A percentile compares a stretch with the other conserved stretches of the same genome.
Evolutionary conservation across 2,888 invertebrate species (phyloP).

Genomic region (Orchestes rusci): DNA sequence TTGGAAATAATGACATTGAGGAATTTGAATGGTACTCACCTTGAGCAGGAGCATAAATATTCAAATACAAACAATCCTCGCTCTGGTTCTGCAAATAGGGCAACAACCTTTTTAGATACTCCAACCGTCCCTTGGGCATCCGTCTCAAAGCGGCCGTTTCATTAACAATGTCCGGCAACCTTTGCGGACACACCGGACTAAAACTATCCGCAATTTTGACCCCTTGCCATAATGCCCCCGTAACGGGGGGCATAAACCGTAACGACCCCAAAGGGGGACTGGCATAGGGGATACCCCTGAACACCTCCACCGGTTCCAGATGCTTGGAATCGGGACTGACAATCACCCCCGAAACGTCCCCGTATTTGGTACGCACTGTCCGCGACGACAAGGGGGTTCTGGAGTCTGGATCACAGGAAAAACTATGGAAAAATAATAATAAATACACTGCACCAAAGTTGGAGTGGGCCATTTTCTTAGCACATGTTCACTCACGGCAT

Average conservation of each 20-base stretch:
- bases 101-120: slow-evolving; percentile 79
- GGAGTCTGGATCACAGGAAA: slow-evolving; percentile 33
- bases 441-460: slow-evolving; percentile 14
- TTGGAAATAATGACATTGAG: too few relatives aligned
- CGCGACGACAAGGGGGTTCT: slow-evolving; percentile 60
- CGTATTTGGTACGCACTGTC: slow-evolving; percentile 82
- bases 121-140: slow-evolving; percentile 84
- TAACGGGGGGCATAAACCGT: slow-evolving; percentile 94
- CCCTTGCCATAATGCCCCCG: slow-evolving; percentile 86
- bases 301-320: slow-evolving; percentile 85
- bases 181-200: slow-evolving; percentile 89
- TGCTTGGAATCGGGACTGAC: slow-evolving; percentile 74
- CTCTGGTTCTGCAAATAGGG: slow-evolving; percentile 86
- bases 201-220: slow-evolving; percentile 82
- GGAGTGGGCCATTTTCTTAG: too few relatives aligned
- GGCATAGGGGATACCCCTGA: slow-evolving; percentile 90
- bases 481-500: background rate
- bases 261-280: slow-evolving; percentile 83
- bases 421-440: slow-evolving; percentile 23
- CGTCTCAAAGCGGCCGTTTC: slow-evolving; percentile 73
- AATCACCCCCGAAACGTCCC: slow-evolving; percentile 78
- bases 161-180: slow-evolving; percentile 77
- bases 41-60: slow-evolving; percentile 93
- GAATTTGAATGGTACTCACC: slow-evolving; percentile 50
- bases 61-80: slow-evolving; percentile 95